Base-by-base conservation (phyloP, 2,797 vertebrate genomes). In the Acanthopagrus latus region DNA sequence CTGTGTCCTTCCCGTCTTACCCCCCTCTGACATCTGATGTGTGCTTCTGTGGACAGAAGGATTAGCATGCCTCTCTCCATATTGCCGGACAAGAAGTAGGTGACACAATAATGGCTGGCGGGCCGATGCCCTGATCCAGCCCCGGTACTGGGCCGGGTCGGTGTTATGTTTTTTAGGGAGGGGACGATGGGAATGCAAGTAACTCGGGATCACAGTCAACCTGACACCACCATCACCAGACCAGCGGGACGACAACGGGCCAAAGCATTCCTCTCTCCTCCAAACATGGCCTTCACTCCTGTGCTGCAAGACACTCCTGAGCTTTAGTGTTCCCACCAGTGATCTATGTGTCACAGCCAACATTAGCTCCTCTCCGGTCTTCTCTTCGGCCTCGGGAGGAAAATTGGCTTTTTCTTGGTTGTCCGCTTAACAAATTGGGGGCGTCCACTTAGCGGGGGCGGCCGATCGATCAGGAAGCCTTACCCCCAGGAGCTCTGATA, bases 181-280 rank as follows among this genome's bases (percentile, higher is more conserved):
- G 83, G 88, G 85, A 86, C n/a, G 67, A 68, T 29, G 86, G 89
- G 92, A 92, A 93, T 92, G 88, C 70, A 58, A 89, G 74, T 65
- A 89, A 88, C 84, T 86, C 21, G 3, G 77, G 80, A 77, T 89
- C 91, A 70, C 75, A 84, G 88, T 89, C 74, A 93, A 94, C 88
- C 90, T 82, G 92, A 94, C 90, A 93, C 93, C 92, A 13, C 60
- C 82, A 78, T 85, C 84, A 76, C 73, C 47, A 38, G 81, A 90
- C 76, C 82, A 82, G 75, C 18, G 62, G 87, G 87, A 91, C 74
- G 74, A 93, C 87, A 83, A 85, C 85, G 52, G 85, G 92, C 91
- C 90, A 89, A 87, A 78, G 86, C 86, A 92, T 93, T 93, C 91
- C 87, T 41, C 62, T 21, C 86, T 76, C 70, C 79, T 88, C 90